phyloP scores from a whole-genome alignment of 2,113 vertebrate genomes.

The Ciconia maguari region DNA sequence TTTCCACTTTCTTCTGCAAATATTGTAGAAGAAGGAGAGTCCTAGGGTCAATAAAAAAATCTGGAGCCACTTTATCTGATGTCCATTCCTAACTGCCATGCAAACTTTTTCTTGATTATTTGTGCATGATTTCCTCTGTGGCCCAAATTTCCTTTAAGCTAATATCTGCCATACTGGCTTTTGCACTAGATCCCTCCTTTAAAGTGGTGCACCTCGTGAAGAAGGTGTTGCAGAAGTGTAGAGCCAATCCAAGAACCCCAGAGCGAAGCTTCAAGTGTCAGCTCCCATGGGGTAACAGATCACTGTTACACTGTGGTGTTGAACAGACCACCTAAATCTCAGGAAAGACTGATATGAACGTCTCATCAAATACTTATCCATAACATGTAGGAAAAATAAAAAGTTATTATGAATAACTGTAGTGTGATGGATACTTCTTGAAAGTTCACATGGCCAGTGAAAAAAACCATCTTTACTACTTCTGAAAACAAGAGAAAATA shows the following conservation, averaged over 20 bases:
- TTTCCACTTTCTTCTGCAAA: not conserved
- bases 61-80: not conserved
- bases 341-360: not conserved
- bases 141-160: not conserved
- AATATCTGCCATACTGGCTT: not conserved
- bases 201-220: not conserved
- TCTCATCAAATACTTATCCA: not conserved
- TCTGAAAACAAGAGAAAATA: not conserved
- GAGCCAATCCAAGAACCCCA: not conserved
- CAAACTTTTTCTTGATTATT: not conserved
- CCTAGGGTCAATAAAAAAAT: not conserved
- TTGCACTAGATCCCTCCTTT: not conserved
- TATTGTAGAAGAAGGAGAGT: not conserved
- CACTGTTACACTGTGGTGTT: not conserved
- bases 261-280: not conserved
- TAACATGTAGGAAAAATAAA: not conserved
- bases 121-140: not conserved
- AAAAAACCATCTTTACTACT: not conserved
- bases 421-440: not conserved
- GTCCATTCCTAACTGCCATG: not conserved
- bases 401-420: not conserved
- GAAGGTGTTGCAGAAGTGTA: not conserved
- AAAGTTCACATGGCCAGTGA: not conserved
- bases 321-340: not conserved
- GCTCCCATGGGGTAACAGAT: not conserved